Evolutionary conservation across 2,888 invertebrate genomes (phyloP).

Genomic region (Eremobia ochroleuca): DNA sequence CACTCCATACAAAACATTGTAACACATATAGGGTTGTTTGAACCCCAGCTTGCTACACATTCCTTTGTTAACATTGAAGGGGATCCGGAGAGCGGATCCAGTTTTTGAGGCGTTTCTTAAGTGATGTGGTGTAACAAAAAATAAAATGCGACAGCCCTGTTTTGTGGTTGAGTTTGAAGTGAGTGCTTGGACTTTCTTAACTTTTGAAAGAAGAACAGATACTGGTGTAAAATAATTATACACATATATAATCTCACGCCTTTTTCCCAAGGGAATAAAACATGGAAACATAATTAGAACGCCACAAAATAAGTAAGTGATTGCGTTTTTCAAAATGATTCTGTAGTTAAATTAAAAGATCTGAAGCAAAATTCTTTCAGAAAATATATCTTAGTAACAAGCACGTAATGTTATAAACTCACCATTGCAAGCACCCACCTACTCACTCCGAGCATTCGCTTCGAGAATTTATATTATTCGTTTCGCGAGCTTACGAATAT

Average conservation of each 20-base stretch:
- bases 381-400: neutral
- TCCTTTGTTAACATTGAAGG: constrained; percentile 58
- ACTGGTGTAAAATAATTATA: neutral
- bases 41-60: constrained; percentile 31
- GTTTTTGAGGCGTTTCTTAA: constrained; percentile 48
- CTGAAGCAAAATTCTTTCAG: neutral
- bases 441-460: neutral
- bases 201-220: constrained; percentile 1
- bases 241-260: neutral
- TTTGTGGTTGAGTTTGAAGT: constrained; percentile 33
- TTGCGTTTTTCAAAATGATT: neutral
- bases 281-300: too few relatives aligned
- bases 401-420: neutral
- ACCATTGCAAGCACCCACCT: neutral
- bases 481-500: neutral
- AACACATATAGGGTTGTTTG: constrained; percentile 31
- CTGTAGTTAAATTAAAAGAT: neutral
- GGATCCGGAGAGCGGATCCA: constrained; percentile 43
- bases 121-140: constrained; percentile 51
- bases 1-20: constrained; percentile 26
- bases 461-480: neutral
- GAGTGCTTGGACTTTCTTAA: constrained; percentile 4
- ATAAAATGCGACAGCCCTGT: constrained; percentile 36
- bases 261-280: neutral
- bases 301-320: neutral